Evolutionary conservation across 2,797 vertebrate species (phyloP).

Genomic region (Potorous gilbertii): DNA sequence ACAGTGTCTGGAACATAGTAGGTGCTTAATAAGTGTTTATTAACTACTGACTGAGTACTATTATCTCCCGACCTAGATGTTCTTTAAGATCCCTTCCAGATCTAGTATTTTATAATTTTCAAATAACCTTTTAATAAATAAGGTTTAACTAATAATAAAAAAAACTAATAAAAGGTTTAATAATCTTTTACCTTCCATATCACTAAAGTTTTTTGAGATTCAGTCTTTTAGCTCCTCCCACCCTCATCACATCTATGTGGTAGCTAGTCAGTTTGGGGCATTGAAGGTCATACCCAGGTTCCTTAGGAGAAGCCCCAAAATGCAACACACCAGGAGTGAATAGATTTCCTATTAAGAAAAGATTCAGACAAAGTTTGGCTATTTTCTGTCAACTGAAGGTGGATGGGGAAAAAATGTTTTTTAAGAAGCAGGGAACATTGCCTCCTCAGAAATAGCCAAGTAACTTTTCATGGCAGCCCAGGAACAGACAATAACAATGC

Average conservation of each 20-base stretch:
- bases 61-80: neutral
- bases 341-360: slow-evolving; percentile 35
- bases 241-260: neutral
- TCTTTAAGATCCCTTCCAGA: neutral
- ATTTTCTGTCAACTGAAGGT: neutral
- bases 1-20: neutral
- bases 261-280: slow-evolving; percentile 11
- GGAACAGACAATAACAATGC: neutral
- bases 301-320: slow-evolving; percentile 15
- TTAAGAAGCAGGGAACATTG: neutral
- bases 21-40: neutral
- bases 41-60: neutral
- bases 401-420: slow-evolving; percentile 2
- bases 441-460: slow-evolving; percentile 1
- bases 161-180: neutral
- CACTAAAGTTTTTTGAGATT: neutral
- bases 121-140: neutral
- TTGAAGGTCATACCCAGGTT: slow-evolving; percentile 14
- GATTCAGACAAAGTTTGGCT: neutral
- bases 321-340: slow-evolving; percentile 40
- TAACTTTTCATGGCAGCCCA: neutral
- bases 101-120: neutral
- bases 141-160: neutral
- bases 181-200: slow-evolving; percentile 29
- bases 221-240: neutral